Conservation (phyloP, 2,113 vertebrate species). For the Tyrannus savana region DNA sequence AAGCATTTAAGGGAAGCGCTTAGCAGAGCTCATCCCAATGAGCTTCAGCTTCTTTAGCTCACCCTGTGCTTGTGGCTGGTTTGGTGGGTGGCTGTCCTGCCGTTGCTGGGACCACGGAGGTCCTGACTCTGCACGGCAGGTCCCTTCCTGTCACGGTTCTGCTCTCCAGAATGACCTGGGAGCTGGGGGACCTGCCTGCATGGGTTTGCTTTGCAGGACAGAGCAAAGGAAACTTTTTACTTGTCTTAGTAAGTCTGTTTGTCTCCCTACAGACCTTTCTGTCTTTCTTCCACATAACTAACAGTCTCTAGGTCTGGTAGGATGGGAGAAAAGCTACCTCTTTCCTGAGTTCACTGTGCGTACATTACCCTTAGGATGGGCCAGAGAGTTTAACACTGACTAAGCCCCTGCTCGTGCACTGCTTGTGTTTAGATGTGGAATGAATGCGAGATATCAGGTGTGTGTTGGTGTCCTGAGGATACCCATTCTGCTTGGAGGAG, state of each 20-base stretch:
- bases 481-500: neutral
- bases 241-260: neutral
- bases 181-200: neutral
- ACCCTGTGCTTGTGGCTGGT: neutral
- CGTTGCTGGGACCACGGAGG: neutral
- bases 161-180: neutral
- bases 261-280: neutral
- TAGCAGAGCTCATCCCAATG: neutral
- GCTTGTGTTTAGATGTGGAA: neutral
- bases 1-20: neutral
- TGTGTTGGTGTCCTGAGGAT: neutral
- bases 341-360: neutral
- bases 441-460: neutral
- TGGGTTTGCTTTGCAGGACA: neutral
- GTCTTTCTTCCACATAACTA: neutral
- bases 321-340: neutral
- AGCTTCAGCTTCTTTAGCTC: neutral
- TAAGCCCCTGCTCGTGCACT: rapidly evolving
- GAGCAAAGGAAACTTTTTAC: neutral
- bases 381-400: neutral
- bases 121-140: neutral
- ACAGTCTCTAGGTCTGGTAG: neutral
- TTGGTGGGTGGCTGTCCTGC: neutral
- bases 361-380: neutral
- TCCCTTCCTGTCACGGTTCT: neutral